A percentile compares a stretch with the other conserved stretches of the same genome.
Conservation (phyloP, 2,113 vertebrate species). For the Clarias magur region DNA sequence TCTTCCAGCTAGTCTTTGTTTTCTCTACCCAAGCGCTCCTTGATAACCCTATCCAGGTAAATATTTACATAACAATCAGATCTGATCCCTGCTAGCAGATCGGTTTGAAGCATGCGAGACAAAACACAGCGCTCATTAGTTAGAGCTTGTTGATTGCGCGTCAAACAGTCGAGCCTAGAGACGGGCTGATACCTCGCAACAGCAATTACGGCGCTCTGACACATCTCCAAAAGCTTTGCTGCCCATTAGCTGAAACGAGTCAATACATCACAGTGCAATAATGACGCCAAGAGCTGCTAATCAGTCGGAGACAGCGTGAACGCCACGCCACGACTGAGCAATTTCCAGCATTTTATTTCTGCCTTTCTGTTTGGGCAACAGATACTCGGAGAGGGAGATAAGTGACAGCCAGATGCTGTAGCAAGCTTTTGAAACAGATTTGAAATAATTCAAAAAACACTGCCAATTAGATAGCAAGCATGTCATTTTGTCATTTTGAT, state of each 20-base stretch:
- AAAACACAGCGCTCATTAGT: conserved; percentile 12
- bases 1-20: background rate
- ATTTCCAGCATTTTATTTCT: conserved; percentile 9
- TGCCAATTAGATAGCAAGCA: conserved; percentile 30
- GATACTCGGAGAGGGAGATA: background rate
- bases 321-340: conserved; percentile 13
- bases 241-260: conserved; percentile 32
- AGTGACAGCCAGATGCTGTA: conserved; percentile 21
- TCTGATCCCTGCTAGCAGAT: conserved; percentile 1
- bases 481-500: conserved; percentile 11
- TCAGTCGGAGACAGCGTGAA: background rate
- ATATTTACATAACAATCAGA: conserved; percentile 47
- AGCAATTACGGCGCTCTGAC: conserved; percentile 30
- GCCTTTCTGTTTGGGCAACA: background rate
- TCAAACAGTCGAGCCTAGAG: conserved; percentile 39
- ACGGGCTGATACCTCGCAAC: conserved; percentile 3
- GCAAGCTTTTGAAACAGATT: conserved; percentile 7
- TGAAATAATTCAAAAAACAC: conserved; percentile 20
- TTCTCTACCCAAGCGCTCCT: background rate
- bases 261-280: conserved; percentile 26
- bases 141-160: conserved; percentile 26
- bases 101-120: conserved; percentile 29
- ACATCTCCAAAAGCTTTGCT: conserved; percentile 38
- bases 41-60: conserved; percentile 25
- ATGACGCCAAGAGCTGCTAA: background rate